phyloP scores from a whole-genome alignment of 2,113 vertebrate species.

The Typhlomys cinereus region DNA sequence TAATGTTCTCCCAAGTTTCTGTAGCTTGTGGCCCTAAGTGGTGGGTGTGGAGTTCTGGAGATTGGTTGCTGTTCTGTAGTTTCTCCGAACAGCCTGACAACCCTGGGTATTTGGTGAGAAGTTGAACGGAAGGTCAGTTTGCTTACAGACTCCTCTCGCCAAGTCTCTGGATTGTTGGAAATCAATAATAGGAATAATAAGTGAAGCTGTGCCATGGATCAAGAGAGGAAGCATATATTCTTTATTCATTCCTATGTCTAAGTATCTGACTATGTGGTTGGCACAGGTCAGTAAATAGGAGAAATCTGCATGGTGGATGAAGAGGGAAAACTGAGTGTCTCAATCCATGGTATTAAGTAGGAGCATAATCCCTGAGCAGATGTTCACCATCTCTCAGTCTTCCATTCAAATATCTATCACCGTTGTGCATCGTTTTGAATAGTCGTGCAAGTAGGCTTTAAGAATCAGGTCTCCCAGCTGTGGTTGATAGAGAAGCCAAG shows the following conservation, averaged over 20 bases:
- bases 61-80: background rate
- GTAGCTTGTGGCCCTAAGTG: background rate
- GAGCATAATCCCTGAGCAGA: background rate
- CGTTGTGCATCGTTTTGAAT: background rate
- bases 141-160: background rate
- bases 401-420: constrained; percentile 6
- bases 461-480: background rate
- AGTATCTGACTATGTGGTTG: background rate
- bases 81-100: background rate
- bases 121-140: background rate
- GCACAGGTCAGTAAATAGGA: background rate
- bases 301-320: background rate
- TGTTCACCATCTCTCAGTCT: constrained; percentile 1
- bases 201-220: background rate
- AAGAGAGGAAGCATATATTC: background rate
- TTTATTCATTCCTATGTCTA: background rate
- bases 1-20: background rate
- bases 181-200: constrained; percentile 1
- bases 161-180: background rate
- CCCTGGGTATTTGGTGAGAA: background rate
- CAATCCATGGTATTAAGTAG: background rate
- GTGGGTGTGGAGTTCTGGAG: background rate
- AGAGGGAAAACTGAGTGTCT: background rate
- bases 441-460: background rate
- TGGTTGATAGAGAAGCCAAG: constrained; percentile 36